Conservation (phyloP, 2,797 vertebrate species). For the Dendrocincla tyrannina region DNA sequence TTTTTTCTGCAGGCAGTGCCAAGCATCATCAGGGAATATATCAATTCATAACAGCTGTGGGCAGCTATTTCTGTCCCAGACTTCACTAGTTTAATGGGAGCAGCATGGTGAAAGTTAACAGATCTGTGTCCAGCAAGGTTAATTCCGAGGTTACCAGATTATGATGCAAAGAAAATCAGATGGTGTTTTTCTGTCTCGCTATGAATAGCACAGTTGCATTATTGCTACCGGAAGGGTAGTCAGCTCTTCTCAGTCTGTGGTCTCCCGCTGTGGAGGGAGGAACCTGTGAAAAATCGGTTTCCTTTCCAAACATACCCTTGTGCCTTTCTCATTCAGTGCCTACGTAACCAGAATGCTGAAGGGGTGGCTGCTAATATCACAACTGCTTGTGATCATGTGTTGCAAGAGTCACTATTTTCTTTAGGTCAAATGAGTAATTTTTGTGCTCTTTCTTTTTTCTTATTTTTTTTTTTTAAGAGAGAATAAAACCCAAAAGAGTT, state of each 20-base stretch:
- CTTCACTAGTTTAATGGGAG: constrained; percentile 21
- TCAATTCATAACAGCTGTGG: constrained; percentile 49
- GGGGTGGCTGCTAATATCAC: constrained; percentile 18
- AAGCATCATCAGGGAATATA: neutral
- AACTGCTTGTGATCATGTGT: neutral
- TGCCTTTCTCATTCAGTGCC: constrained; percentile 27
- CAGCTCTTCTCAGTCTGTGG: constrained; percentile 48
- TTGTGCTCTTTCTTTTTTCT: neutral
- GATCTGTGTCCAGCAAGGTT: constrained; percentile 59
- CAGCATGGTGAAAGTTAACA: constrained; percentile 30
- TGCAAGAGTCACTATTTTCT: neutral
- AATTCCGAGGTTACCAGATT: constrained; percentile 43
- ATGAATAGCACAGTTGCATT: neutral
- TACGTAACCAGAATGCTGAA: neutral
- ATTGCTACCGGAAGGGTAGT: constrained; percentile 23
- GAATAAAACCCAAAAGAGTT: neutral
- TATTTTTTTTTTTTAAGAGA: neutral
- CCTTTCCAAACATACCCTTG: constrained; percentile 45
- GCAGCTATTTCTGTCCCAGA: constrained; percentile 50
- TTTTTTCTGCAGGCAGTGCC: neutral
- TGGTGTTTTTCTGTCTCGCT: constrained; percentile 29
- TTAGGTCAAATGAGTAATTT: neutral
- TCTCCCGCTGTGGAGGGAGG: constrained; percentile 32
- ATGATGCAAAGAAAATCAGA: constrained; percentile 41
- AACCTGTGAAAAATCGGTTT: constrained; percentile 33